Percentiles rank a stretch among this genome's conserved stretches.
phyloP scores from a whole-genome alignment of 1,140 invertebrate species.

The Drosophila bipectinata region DNA sequence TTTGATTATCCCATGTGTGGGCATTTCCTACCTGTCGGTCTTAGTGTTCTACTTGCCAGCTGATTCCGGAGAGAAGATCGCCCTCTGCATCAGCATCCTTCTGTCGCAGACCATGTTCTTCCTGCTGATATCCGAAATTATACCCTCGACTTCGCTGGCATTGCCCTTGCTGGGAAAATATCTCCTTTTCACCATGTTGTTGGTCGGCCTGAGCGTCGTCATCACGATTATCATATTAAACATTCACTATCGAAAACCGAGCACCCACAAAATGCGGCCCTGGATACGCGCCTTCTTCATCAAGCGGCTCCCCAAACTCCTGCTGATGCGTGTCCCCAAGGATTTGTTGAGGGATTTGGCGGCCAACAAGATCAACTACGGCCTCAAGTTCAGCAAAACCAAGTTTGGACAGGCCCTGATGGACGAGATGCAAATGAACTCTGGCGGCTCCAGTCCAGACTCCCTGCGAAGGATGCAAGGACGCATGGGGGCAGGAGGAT shows the following conservation, averaged over 20 bases:
- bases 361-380: constrained; percentile 89
- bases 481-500: constrained; percentile 88
- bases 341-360: constrained; percentile 91
- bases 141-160: constrained; percentile 98
- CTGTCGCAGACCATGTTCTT: constrained; percentile 99
- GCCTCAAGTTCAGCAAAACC: constrained; percentile 86
- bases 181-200: constrained; percentile 98
- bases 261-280: constrained; percentile 97
- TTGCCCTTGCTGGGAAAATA: constrained; percentile 99
- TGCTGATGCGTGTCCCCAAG: constrained; percentile 94
- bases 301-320: constrained; percentile 91
- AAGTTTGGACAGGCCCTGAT: constrained; percentile 88
- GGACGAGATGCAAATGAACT: constrained; percentile 88
- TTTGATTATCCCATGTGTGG: constrained; percentile 96
- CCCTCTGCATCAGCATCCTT: constrained; percentile 98
- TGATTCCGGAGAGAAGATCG: constrained; percentile 99
- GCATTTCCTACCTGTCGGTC: constrained; percentile 95
- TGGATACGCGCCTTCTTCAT: constrained; percentile 96
- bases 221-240: constrained; percentile 99
- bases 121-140: constrained; percentile 98
- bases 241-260: constrained; percentile 99
- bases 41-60: constrained; percentile 99
- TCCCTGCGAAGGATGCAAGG: constrained; percentile 87
- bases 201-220: constrained; percentile 97
- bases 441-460: constrained; percentile 90